Evolutionary conservation across 1,140 invertebrate genomes (phyloP).

Genomic region (Helicoverpa armigera): DNA sequence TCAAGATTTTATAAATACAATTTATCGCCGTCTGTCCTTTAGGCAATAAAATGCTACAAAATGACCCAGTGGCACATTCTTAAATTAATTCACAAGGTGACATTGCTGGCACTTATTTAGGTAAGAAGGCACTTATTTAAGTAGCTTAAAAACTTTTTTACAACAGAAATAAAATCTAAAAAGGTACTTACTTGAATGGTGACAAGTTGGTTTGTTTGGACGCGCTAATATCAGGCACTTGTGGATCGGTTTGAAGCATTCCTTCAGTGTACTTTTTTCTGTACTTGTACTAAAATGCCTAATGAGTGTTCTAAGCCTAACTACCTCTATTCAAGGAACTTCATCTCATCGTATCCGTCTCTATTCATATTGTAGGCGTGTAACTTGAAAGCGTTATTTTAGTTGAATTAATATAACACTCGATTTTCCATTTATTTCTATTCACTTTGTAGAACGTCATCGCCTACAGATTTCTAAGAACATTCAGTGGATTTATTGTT

Average conservation of each 20-base stretch:
- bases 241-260: too few species aligned
- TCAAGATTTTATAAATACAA: too few species aligned
- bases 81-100: neutral
- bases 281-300: too few species aligned
- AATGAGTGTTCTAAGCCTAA: too few species aligned
- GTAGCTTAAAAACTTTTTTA: neutral
- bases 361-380: too few species aligned
- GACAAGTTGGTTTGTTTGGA: too few species aligned
- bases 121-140: neutral
- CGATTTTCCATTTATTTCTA: neutral
- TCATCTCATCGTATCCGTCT: neutral
- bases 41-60: neutral
- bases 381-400: neutral
- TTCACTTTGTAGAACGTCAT: neutral
- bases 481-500: conserved; percentile 29
- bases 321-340: too few species aligned
- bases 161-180: too few species aligned
- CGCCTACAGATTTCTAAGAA: neutral
- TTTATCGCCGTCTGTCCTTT: too few species aligned
- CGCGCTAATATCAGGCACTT: too few species aligned
- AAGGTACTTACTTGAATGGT: too few species aligned
- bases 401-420: conserved; percentile 7
- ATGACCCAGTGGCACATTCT: neutral
- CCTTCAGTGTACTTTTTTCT: too few species aligned
- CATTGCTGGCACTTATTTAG: neutral